Conservation (phyloP, 2,113 vertebrate species). For the Cryptomyrus ogoouensis region DNA sequence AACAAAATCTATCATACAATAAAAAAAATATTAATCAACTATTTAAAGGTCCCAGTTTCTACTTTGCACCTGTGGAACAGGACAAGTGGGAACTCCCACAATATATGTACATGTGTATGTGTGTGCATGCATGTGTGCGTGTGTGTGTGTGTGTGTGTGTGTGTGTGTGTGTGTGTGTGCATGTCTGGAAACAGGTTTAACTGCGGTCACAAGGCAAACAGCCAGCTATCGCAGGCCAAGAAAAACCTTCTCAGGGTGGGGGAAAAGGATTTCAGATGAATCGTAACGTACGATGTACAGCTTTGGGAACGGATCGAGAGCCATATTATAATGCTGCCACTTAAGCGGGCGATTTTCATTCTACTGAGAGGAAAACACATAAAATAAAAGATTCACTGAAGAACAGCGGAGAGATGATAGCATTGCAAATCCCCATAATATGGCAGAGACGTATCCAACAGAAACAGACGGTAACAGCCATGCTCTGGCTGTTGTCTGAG, state of each 20-base stretch:
- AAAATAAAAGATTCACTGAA: constrained; percentile 19
- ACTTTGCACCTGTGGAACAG: constrained; percentile 26
- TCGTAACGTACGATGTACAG: background rate
- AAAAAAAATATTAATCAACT: background rate
- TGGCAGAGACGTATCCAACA: background rate
- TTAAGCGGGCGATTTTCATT: constrained; percentile 16
- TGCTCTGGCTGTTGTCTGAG: constrained; percentile 5
- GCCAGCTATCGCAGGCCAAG: constrained; percentile 1
- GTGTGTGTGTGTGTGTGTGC: background rate
- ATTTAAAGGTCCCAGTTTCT: constrained; percentile 1
- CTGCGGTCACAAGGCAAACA: background rate
- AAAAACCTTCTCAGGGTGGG: background rate
- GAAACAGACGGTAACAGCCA: constrained; percentile 15
- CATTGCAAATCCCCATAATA: constrained; percentile 21
- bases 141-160: background rate
- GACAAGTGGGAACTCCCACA: background rate
- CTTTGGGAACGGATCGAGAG: constrained; percentile 11
- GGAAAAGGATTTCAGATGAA: background rate
- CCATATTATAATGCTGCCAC: background rate
- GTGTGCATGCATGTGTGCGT: background rate
- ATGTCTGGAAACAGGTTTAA: background rate
- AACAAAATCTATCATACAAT: constrained; percentile 26
- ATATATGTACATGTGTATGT: background rate
- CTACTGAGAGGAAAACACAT: constrained; percentile 16
- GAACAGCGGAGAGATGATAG: constrained; percentile 20